Percentiles rank a stretch among this genome's conserved stretches.
Conservation (phyloP, 2,113 vertebrate genomes). For the Polypterus senegalus region DNA sequence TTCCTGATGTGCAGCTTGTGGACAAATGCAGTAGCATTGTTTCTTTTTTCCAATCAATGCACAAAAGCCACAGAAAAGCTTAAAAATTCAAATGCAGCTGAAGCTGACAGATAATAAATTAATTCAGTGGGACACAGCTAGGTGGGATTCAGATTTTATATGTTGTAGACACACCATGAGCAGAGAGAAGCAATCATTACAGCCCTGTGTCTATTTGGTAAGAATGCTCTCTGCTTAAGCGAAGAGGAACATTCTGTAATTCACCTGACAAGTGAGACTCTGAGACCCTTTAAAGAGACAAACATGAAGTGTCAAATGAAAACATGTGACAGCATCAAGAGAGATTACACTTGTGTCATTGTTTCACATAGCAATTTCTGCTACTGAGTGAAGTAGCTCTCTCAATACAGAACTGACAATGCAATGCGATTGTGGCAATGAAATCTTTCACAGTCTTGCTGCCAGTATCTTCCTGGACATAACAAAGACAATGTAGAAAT, state of each 20-base stretch:
- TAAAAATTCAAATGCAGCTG: conserved; percentile 12
- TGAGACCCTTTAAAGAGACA: conserved; percentile 1
- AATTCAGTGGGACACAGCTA: conserved; percentile 7
- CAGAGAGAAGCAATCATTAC: not conserved
- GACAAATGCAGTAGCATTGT: conserved; percentile 10
- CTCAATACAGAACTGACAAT: no score
- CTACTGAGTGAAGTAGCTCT: no score
- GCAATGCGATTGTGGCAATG: no score
- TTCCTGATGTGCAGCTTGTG: conserved; percentile 9
- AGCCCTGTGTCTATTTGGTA: no score
- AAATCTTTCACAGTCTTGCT: no score
- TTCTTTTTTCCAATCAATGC: not conserved
- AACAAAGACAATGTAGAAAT: no score
- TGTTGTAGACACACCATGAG: conserved; percentile 11
- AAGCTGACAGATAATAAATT: conserved; percentile 11
- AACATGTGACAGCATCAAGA: not conserved
- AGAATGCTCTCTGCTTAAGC: not conserved
- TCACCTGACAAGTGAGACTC: not conserved
- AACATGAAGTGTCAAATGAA: conserved; percentile 2
- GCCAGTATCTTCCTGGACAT: no score
- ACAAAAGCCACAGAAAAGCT: conserved; percentile 15
- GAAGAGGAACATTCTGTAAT: not conserved
- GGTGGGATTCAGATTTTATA: conserved; percentile 8
- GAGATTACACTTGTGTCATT: no score
- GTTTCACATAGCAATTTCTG: no score